phyloP scores from a whole-genome alignment of 1,140 invertebrate species.

The Sminthurinus signatus region DNA sequence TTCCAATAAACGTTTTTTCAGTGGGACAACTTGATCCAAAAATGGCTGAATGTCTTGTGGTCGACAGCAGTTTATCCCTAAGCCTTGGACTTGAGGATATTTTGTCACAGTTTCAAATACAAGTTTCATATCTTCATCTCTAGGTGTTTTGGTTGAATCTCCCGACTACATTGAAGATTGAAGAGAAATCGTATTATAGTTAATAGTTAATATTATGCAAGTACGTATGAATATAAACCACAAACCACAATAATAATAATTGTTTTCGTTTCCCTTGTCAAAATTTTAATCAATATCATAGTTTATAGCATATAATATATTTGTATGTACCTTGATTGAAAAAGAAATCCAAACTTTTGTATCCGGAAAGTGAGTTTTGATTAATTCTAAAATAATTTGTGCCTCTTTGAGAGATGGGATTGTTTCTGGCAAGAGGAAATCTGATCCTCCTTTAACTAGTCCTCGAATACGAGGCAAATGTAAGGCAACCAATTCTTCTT shows the following conservation, averaged over 20 bases:
- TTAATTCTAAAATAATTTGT: slow-evolving; percentile 64
- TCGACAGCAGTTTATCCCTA: slow-evolving; percentile 80
- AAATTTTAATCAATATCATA: slow-evolving; percentile 25
- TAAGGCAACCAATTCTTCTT: slow-evolving; percentile 66
- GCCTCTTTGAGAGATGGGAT: slow-evolving; percentile 78
- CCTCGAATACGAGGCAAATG: slow-evolving; percentile 69
- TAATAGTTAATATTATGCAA: too few species aligned
- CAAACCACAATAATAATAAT: slow-evolving; percentile 56
- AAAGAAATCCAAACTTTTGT: slow-evolving; percentile 77
- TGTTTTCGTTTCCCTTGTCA: slow-evolving; percentile 53
- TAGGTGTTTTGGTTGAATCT: slow-evolving; percentile 44
- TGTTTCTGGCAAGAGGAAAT: slow-evolving; percentile 81
- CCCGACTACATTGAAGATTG: slow-evolving; percentile 21
- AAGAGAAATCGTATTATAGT: too few species aligned
- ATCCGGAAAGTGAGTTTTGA: slow-evolving; percentile 59
- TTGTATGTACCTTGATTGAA: slow-evolving; percentile 59
- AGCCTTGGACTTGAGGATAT: slow-evolving; percentile 62
- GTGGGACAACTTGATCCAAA: slow-evolving; percentile 50
- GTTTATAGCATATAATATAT: slow-evolving; percentile 9
- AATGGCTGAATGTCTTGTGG: slow-evolving; percentile 55
- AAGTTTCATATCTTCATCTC: slow-evolving; percentile 63
- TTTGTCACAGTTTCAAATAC: slow-evolving; percentile 53
- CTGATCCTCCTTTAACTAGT: slow-evolving; percentile 67
- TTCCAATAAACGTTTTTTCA: slow-evolving; percentile 44
- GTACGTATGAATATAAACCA: too few species aligned